Conservation (phyloP, 2,888 invertebrate species). For the Bedellia somnulentella region DNA sequence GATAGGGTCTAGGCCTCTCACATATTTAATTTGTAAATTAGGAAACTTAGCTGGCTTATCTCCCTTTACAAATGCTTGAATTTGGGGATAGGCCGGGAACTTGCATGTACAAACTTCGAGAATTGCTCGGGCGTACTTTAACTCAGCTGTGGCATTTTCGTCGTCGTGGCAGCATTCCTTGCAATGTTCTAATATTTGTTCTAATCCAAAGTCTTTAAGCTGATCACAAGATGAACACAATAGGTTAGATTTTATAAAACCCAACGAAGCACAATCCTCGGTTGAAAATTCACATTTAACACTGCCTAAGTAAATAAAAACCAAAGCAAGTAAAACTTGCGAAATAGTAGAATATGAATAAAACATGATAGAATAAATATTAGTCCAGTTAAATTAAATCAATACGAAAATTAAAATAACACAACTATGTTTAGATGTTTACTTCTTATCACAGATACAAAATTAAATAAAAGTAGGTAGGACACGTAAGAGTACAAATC, state of each 20-base stretch:
- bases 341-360: too few relatives aligned
- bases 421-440: too few relatives aligned
- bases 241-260: slow-evolving; percentile 83
- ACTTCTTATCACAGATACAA: too few relatives aligned
- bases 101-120: slow-evolving; percentile 98
- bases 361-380: too few relatives aligned
- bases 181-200: slow-evolving; percentile 69
- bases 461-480: too few relatives aligned
- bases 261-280: slow-evolving; percentile 83
- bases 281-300: slow-evolving; percentile 63
- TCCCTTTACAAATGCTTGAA: slow-evolving; percentile 96
- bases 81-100: slow-evolving; percentile 96
- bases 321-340: too few relatives aligned
- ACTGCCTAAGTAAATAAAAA: too few relatives aligned
- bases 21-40: slow-evolving; percentile 89
- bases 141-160: slow-evolving; percentile 64
- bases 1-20: slow-evolving; percentile 91
- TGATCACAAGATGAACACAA: slow-evolving; percentile 89
- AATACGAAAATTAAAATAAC: too few relatives aligned
- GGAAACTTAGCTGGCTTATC: slow-evolving; percentile 87
- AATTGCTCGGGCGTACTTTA: slow-evolving; percentile 87
- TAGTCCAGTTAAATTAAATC: too few relatives aligned
- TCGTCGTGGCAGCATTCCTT: slow-evolving; percentile 81
- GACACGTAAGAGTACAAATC: too few relatives aligned
- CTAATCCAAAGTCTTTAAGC: slow-evolving; percentile 73